Evolutionary conservation across 2,797 vertebrate genomes (phyloP).

Genomic region (Urosaurus nigricauda): DNA sequence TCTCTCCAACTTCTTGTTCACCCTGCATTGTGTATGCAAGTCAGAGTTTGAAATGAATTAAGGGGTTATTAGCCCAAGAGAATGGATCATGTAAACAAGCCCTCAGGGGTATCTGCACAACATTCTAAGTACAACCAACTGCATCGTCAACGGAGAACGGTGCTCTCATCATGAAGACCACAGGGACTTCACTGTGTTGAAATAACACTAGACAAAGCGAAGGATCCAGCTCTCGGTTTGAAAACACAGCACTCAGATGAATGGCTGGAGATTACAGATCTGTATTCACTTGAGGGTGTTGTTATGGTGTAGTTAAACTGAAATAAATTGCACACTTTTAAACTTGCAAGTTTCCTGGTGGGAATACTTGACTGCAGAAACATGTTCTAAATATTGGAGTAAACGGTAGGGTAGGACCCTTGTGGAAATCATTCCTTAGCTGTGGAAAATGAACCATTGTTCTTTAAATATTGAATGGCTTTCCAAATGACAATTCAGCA

Average conservation of each 20-base stretch:
- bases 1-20: neutral
- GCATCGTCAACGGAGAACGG: neutral
- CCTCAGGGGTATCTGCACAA: fast-evolving
- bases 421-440: conserved; percentile 61
- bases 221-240: conserved; percentile 37
- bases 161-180: neutral
- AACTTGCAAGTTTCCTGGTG: conserved; percentile 64
- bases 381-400: conserved; percentile 67
- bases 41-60: conserved; percentile 11
- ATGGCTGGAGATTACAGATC: conserved; percentile 62
- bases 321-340: conserved; percentile 70
- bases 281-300: conserved; percentile 64
- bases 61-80: conserved; percentile 28
- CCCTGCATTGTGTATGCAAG: neutral
- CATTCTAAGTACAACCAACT: neutral
- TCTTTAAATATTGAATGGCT: conserved; percentile 67
- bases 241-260: conserved; percentile 43
- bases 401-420: conserved; percentile 59
- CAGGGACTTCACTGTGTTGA: conserved; percentile 3
- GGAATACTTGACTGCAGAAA: conserved; percentile 65
- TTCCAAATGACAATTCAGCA: conserved; percentile 61
- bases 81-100: conserved; percentile 29
- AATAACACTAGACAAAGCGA: neutral
- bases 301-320: conserved; percentile 66
- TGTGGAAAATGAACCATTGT: conserved; percentile 62